phyloP scores from a whole-genome alignment of 30 jellyfish, hydroid and myxozoan species.

The Pelagia noctiluca region DNA sequence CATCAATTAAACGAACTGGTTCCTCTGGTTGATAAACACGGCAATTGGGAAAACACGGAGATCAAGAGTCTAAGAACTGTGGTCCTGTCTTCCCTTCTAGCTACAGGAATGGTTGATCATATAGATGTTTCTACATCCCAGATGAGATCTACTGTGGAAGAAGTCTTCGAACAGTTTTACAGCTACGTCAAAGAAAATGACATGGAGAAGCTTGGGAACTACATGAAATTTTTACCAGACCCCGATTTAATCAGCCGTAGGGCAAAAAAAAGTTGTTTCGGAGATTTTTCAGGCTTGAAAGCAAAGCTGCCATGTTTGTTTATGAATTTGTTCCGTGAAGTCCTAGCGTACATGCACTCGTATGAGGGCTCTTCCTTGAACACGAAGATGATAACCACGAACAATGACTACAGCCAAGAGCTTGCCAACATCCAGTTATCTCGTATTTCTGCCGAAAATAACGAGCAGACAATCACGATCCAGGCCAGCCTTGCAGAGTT shows the following conservation, averaged over 20 bases:
- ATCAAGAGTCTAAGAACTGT: background rate
- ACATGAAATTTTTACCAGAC: conserved; percentile 17
- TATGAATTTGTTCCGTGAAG: conserved; percentile 15
- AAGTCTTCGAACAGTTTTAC: conserved; percentile 9
- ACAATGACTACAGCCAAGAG: conserved; percentile 7
- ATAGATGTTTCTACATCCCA: background rate
- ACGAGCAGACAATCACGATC: conserved; percentile 5
- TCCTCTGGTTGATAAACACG: background rate
- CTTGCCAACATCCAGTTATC: conserved; percentile 29
- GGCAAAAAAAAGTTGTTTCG: conserved; percentile 9
- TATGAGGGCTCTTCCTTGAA: conserved; percentile 11
- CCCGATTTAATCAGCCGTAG: background rate
- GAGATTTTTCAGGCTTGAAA: conserved; percentile 2
- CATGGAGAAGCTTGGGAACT: background rate
- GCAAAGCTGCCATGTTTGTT: conserved; percentile 19
- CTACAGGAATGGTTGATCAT: background rate
- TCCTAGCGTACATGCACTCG: background rate
- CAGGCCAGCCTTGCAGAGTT: conserved; percentile 31
- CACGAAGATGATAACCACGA: conserved; percentile 25
- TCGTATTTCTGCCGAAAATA: conserved; percentile 17
- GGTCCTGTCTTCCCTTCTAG: background rate
- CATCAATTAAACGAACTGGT: background rate
- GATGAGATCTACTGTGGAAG: background rate
- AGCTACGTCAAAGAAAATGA: conserved; percentile 22
- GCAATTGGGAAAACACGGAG: background rate